Base-by-base conservation (phyloP, 2,888 invertebrate species). In the Carcina quercana region DNA sequence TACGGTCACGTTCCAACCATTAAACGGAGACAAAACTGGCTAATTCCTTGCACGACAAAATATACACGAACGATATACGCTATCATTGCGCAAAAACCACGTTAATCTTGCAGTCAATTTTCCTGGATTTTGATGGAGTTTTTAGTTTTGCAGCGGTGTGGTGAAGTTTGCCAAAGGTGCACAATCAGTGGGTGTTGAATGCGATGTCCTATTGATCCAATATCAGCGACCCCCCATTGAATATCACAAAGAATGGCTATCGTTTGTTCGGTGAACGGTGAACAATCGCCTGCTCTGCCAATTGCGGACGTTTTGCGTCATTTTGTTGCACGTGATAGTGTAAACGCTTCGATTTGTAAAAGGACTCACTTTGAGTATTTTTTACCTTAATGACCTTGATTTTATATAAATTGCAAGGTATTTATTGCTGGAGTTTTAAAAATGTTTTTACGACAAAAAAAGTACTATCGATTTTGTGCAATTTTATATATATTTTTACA, bases 1-100 rank as follows among this genome's bases (percentile, higher is more conserved):
- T 57, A 64, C 63, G 68, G 79, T 82, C 82, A 83, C 82, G 82
- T 83, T 79, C 60, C 58, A 59, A 65, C 74, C 82, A 80, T 83
- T 82, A 83, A 24, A 74, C 39, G 75, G 69, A 79, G 80, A 80
- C 80, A 82, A 80, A 82, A 79, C 75, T 61, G 45, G 53, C 71
- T 83, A 83, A 83, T 78, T 76, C 83, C 78, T 68, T 60, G 64
- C 62, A 59, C 62, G 67, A 67, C 66, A 62, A 61, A 72, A 78
- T 79, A 75, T 79, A 63, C 82, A 83, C 82, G 83, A 70, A 76
- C 70, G 46, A 47, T 25, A 28, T 28, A 43, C 51, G 61, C 53
- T 80, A 78, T 82, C 83, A 80, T 83, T 83, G 79, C 83, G 82
- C 82, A 83, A 83, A 83, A 42, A 51, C 45, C 40, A 38, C 37